phyloP scores from a whole-genome alignment of 2,797 vertebrate genomes.

The Taeniopygia guttata region DNA sequence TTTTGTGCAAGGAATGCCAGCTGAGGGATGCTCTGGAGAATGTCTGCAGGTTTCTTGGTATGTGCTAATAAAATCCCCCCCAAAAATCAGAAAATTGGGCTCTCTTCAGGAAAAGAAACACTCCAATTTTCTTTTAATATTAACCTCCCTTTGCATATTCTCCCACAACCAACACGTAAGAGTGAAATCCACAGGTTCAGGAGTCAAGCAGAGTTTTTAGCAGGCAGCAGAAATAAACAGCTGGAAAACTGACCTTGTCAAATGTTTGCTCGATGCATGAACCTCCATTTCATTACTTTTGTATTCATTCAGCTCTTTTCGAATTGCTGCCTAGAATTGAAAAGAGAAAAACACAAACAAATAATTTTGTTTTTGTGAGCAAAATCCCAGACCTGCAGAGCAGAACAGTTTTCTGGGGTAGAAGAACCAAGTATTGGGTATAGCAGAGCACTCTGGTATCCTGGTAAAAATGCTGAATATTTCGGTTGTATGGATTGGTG shows the following conservation, averaged over 20 bases:
- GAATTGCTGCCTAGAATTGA: conserved; percentile 89
- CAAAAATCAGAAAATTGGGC: not conserved
- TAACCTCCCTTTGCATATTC: not conserved
- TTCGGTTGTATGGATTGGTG: not conserved
- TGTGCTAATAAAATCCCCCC: not conserved
- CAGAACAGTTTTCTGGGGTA: not conserved
- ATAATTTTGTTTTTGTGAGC: not conserved
- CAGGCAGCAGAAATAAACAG: not conserved
- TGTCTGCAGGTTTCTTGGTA: not conserved
- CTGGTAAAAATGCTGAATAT: not conserved
- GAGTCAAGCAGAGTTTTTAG: not conserved
- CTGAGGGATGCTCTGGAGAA: not conserved
- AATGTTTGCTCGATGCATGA: conserved; percentile 95
- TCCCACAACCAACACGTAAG: not conserved
- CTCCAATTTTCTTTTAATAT: not conserved
- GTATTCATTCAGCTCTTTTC: conserved; percentile 97
- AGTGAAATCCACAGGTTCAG: not conserved
- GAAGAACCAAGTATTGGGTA: not conserved
- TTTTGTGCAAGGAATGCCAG: not conserved
- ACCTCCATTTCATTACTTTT: conserved; percentile 99
- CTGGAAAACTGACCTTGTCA: conserved; percentile 86
- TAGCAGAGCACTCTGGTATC: not conserved
- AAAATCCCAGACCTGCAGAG: not conserved
- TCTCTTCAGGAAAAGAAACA: not conserved
- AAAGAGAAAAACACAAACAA: not conserved